phyloP scores from a whole-genome alignment of 2,797 vertebrate genomes.

The Dermochelys coriacea region DNA sequence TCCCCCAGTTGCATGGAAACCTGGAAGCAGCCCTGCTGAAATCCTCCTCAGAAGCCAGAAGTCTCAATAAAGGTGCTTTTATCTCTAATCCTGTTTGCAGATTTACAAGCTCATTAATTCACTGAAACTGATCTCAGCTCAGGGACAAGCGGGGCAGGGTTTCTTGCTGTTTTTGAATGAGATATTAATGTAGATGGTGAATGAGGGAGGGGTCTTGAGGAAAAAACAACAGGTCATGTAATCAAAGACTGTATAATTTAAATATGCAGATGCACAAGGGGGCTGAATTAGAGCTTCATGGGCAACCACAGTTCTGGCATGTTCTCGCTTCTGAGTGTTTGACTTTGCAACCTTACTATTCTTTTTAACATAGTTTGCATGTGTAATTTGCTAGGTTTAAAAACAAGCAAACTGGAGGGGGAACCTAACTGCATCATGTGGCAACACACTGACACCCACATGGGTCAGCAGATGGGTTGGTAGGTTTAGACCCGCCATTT shows the following conservation, averaged over 20 bases:
- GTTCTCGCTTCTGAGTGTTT: background rate
- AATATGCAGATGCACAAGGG: background rate
- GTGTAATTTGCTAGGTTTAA: background rate
- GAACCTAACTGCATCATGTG: background rate
- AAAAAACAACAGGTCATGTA: background rate
- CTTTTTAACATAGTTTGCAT: background rate
- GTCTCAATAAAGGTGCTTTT: constrained; percentile 31
- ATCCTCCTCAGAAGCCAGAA: background rate
- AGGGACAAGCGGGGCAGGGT: fast-evolving
- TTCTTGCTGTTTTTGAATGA: background rate
- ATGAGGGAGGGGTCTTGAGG: constrained; percentile 37
- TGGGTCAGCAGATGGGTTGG: background rate
- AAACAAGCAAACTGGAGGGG: background rate
- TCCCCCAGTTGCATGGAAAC: background rate
- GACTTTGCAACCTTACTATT: background rate
- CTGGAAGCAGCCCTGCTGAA: background rate
- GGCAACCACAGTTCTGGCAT: too few species aligned
- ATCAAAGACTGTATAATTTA: background rate
- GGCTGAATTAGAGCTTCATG: background rate
- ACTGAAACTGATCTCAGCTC: constrained; percentile 36
- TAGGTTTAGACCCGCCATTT: background rate
- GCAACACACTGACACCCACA: background rate
- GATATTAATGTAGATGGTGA: background rate
- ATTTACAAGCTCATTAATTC: constrained; percentile 62
- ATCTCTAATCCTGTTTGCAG: constrained; percentile 66